Evolutionary conservation across 2,888 invertebrate species (phyloP).

Genomic region (Drosophila antonietae): DNA sequence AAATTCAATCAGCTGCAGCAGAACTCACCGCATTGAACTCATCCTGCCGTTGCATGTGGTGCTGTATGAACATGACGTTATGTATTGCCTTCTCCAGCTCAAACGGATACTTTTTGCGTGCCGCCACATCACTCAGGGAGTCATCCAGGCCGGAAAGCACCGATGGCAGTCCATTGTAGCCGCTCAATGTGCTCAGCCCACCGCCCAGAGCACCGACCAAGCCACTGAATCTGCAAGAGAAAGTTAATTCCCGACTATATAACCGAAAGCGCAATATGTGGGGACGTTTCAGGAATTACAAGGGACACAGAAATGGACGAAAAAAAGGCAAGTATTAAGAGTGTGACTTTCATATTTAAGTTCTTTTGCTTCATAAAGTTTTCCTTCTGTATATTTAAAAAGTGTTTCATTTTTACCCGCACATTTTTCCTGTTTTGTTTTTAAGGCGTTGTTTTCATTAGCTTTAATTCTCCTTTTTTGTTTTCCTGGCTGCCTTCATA

Average conservation of each 20-base stretch:
- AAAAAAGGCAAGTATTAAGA: conserved; percentile 1
- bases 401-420: neutral
- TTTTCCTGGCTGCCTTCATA: neutral
- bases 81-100: conserved; percentile 97
- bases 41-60: conserved; percentile 96
- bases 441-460: conserved; percentile 2
- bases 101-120: conserved; percentile 94
- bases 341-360: neutral
- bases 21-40: conserved; percentile 95
- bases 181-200: conserved; percentile 86
- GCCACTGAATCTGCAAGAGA: conserved; percentile 88
- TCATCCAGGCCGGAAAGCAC: conserved; percentile 94
- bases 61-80: conserved; percentile 97
- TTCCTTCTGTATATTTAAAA: neutral
- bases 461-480: neutral
- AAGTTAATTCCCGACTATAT: conserved; percentile 42
- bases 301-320: neutral
- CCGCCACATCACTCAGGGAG: conserved; percentile 91
- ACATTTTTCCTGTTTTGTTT: neutral
- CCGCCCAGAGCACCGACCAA: conserved; percentile 90
- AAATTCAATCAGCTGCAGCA: conserved; percentile 75
- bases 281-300: conserved; percentile 6
- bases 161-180: conserved; percentile 93
- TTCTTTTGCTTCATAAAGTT: conserved; percentile 2
- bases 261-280: conserved; percentile 1